Conservation (phyloP, 2,113 vertebrate species). For the Prochilodus magdalenae region DNA sequence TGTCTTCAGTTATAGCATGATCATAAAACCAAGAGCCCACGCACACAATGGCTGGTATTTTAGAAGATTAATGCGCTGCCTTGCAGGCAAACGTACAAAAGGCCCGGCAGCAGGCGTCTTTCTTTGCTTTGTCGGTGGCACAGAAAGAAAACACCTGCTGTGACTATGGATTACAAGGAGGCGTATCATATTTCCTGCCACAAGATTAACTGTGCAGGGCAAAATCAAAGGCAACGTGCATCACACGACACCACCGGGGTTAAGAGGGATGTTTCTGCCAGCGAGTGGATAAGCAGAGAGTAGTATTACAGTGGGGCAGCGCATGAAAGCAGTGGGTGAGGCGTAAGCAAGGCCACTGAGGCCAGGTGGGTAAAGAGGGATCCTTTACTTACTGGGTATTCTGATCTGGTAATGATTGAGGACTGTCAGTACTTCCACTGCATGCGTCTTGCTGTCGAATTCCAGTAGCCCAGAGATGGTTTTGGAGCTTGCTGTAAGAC, state of each 20-base stretch:
- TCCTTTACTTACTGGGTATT: constrained; percentile 90
- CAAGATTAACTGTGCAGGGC: constrained; percentile 16
- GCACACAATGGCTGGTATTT: background rate
- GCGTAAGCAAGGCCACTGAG: background rate
- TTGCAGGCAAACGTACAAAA: background rate
- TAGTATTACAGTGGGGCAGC: background rate
- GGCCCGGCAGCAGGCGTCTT: background rate
- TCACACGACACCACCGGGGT: background rate
- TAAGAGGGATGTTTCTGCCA: background rate
- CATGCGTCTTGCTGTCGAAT: constrained; percentile 95
- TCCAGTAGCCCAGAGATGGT: constrained; percentile 94
- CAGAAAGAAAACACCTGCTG: constrained; percentile 35
- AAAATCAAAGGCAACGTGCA: background rate
- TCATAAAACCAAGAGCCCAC: background rate
- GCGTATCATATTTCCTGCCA: background rate
- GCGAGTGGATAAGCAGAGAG: background rate
- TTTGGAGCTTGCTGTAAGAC: constrained; percentile 87
- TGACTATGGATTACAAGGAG: constrained; percentile 28
- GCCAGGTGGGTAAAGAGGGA: background rate
- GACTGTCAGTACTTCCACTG: constrained; percentile 94
- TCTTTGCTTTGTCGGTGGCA: background rate
- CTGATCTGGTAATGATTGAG: constrained; percentile 98
- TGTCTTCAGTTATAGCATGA: background rate
- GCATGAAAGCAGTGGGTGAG: background rate
- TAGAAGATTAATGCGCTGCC: background rate